Conservation (phyloP, 2,888 invertebrate species). For the Rotaria magnacalcarata region DNA sequence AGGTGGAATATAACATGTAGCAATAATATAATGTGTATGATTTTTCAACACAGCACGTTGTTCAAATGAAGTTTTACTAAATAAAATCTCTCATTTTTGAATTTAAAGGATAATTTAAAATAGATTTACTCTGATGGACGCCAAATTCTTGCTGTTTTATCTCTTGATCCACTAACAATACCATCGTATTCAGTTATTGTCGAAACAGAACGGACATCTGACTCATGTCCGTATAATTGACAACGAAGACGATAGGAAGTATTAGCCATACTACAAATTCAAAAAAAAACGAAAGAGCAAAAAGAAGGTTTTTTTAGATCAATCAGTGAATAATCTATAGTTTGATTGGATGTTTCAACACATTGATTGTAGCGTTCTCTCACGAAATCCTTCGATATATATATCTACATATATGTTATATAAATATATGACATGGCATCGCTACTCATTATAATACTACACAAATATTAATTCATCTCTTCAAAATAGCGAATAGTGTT, state of each 20-base stretch:
- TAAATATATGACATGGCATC: not conserved
- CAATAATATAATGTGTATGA: constrained; percentile 78
- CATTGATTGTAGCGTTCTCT: not conserved
- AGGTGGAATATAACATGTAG: constrained; percentile 73
- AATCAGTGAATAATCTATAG: not conserved
- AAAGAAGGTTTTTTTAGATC: not conserved
- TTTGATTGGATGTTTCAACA: not conserved
- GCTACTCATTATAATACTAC: too few species aligned
- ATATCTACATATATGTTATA: not conserved
- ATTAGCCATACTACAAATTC: not conserved
- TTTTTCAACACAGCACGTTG: constrained; percentile 62
- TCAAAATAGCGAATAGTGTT: not conserved
- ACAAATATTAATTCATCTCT: not conserved
- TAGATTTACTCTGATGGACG: constrained; percentile 63
- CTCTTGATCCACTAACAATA: constrained; percentile 80
- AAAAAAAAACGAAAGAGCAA: not conserved
- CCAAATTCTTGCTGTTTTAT: constrained; percentile 81
- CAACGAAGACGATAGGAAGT: constrained; percentile 71
- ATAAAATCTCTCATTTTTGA: constrained; percentile 49
- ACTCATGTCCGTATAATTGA: constrained; percentile 69
- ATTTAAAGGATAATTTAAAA: not conserved
- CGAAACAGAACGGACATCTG: constrained; percentile 77
- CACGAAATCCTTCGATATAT: not conserved
- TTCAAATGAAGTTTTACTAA: constrained; percentile 56
- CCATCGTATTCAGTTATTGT: constrained; percentile 63